These are phyloP conservation scores for Scaptomyza caliginosa DNA, from an alignment of 2,888 invertebrate genomes.

Conservation along the genomic window DNA sequence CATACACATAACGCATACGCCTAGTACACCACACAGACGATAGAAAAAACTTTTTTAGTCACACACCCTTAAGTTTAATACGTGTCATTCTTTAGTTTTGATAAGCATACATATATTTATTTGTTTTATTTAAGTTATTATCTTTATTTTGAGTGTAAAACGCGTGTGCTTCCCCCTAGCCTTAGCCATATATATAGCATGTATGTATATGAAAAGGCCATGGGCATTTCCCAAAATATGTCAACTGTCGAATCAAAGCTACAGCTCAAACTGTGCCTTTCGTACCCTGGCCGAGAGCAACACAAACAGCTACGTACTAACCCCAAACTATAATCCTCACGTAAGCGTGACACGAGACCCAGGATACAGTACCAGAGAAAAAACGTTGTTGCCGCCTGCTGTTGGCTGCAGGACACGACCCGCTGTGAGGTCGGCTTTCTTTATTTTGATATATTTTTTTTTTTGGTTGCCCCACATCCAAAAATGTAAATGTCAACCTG, in stretches of 20 bases:
- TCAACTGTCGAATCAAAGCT: conserved; percentile 64
- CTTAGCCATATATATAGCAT: conserved; percentile 9
- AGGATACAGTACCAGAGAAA: conserved; percentile 21
- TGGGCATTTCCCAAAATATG: conserved; percentile 49
- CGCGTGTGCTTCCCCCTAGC: conserved; percentile 2
- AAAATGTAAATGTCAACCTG: conserved; percentile 78
- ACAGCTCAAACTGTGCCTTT: conserved; percentile 20
- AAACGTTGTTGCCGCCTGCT: conserved; percentile 25
- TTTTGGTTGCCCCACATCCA: conserved; percentile 38
- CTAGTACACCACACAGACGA: conserved; percentile 11
- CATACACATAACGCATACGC: conserved; percentile 42
- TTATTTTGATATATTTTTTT: conserved; percentile 3
- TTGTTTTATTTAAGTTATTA: conserved; percentile 38
- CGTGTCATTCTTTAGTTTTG: conserved; percentile 25
- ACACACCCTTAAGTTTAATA: conserved; percentile 18
- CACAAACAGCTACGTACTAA: conserved; percentile 27
- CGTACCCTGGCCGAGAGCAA: conserved; percentile 14
- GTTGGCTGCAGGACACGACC: conserved; percentile 26
- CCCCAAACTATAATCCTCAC: conserved; percentile 69
- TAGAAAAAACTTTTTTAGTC: not conserved
- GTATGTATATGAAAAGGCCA: conserved; percentile 13
- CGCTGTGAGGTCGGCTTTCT: conserved; percentile 33
- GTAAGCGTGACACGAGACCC: conserved; percentile 63
- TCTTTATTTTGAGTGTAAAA: conserved; percentile 35
- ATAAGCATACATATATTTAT: conserved; percentile 27